Conservation (phyloP, 2,113 vertebrate genomes). For the Sphyrna mokarran region DNA sequence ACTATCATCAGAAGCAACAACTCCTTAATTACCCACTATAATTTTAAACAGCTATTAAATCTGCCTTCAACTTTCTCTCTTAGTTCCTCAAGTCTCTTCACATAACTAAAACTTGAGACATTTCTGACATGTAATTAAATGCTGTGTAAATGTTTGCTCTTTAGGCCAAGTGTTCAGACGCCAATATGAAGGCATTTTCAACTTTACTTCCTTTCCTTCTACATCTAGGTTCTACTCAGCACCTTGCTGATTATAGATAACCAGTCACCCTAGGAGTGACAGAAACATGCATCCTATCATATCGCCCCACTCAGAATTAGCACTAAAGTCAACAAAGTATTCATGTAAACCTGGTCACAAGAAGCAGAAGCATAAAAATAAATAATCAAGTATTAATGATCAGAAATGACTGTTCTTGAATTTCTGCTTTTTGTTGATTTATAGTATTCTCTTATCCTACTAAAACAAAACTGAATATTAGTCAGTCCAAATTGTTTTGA, state of each 20-base stretch:
- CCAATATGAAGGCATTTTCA: background rate
- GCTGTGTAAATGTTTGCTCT: background rate
- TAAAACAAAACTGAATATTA: background rate
- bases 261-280: background rate
- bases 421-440: conserved; percentile 7
- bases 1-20: background rate
- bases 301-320: background rate
- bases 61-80: too few species aligned
- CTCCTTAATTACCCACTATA: background rate
- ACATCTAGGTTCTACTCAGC: background rate
- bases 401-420: background rate
- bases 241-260: background rate
- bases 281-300: background rate
- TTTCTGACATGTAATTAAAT: background rate
- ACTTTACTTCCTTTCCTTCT: background rate
- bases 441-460: background rate
- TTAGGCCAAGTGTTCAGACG: background rate
- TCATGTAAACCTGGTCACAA: background rate
- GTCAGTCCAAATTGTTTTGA: background rate
- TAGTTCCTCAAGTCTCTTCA: background rate
- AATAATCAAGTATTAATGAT: background rate
- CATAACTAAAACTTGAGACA: background rate
- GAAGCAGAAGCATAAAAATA: conserved; percentile 1
- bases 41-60: background rate
- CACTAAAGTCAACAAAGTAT: background rate